A percentile compares a stretch with the other conserved stretches of the same genome.
These are phyloP conservation scores for Sebastes hubbsi DNA, from an alignment of 2,797 vertebrate genomes.

Conservation along the genomic window DNA sequence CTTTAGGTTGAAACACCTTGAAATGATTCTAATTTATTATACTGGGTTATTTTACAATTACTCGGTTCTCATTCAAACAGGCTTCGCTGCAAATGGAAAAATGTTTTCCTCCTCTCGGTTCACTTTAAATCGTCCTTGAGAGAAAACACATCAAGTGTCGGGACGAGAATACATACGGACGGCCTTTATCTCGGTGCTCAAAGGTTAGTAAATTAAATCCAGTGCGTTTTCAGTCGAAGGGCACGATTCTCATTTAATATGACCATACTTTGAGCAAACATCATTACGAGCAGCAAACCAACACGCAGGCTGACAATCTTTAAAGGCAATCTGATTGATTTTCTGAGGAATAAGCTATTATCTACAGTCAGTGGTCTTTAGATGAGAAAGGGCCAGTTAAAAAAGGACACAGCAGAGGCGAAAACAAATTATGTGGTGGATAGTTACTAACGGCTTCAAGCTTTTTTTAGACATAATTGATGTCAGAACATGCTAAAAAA, in stretches of 20 bases:
- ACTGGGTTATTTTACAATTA: conserved; percentile 40
- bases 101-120: conserved; percentile 7
- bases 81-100: conserved; percentile 7
- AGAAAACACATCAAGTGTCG: conserved; percentile 11
- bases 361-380: conserved; percentile 63
- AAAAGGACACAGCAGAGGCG: conserved; percentile 41
- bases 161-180: conserved; percentile 22
- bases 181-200: conserved; percentile 44
- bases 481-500: background rate
- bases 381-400: conserved; percentile 43
- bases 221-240: conserved; percentile 35
- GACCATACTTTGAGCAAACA: conserved; percentile 53
- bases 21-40: conserved; percentile 39
- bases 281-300: conserved; percentile 50
- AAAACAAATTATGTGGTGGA: conserved; percentile 12
- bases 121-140: conserved; percentile 35
- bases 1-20: conserved; percentile 43
- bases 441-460: background rate
- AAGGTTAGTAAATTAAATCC: conserved; percentile 43
- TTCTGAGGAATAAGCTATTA: conserved; percentile 66
- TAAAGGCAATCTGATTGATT: conserved; percentile 71
- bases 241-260: conserved; percentile 47
- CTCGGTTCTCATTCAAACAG: conserved; percentile 24
- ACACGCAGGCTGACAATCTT: conserved; percentile 45
- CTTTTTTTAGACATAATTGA: background rate